Evolutionary conservation across 2,888 invertebrate genomes (phyloP).

Genomic region (Nomada goodeniana): DNA sequence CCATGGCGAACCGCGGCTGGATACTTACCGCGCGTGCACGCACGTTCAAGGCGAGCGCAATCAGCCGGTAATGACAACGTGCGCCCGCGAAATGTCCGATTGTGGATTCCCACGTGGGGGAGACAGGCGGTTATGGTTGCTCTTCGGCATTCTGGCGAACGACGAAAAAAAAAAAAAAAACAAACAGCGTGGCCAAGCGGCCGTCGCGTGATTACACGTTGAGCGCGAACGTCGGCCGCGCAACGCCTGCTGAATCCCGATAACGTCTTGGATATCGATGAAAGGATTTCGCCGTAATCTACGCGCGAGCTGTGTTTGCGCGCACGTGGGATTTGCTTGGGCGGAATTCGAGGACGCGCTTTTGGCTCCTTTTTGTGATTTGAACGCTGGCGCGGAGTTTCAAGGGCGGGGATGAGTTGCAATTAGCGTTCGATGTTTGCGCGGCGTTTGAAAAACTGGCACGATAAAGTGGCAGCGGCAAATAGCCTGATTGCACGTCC

Average conservation of each 20-base stretch:
- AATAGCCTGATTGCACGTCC: background rate
- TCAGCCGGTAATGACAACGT: slow-evolving; percentile 49
- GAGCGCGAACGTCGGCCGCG: background rate
- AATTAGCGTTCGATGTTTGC: background rate
- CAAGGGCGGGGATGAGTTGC: no score
- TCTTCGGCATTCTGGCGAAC: slow-evolving; percentile 9
- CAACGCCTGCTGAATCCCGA: background rate
- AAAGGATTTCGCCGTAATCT: background rate
- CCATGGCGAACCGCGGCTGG: background rate
- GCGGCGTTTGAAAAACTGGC: background rate
- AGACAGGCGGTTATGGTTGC: slow-evolving; percentile 14
- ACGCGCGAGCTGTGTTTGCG: background rate
- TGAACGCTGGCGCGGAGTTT: no score
- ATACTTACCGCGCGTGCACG: slow-evolving; percentile 26
- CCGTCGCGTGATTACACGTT: slow-evolving; percentile 19
- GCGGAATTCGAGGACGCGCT: no score
- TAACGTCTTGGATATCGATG: background rate
- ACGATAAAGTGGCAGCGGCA: no score
- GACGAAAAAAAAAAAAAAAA: slow-evolving; percentile 13
- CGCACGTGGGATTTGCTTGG: no score
- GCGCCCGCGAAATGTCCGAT: slow-evolving; percentile 27
- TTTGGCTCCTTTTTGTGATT: background rate
- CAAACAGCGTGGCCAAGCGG: slow-evolving; percentile 17
- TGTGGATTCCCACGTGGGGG: background rate
- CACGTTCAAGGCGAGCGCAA: slow-evolving; percentile 30